Percentiles rank a stretch among this genome's conserved stretches.
phyloP scores from a whole-genome alignment of 2,113 vertebrate species.

The Sinosuthora webbiana region DNA sequence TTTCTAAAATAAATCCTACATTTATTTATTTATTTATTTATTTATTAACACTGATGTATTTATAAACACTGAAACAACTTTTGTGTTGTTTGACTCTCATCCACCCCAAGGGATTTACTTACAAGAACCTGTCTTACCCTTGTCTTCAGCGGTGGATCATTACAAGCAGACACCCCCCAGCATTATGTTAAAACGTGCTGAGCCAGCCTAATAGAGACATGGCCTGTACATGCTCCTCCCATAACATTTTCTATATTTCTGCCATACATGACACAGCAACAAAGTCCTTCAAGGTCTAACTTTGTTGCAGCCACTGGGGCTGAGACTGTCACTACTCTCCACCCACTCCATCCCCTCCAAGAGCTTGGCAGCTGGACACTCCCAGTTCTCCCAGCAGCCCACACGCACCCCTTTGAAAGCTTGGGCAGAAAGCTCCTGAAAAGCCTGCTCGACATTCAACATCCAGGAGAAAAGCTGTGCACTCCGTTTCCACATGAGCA shows the following conservation, averaged over 20 bases:
- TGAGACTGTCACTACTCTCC: not conserved
- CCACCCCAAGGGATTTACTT: too few relatives aligned
- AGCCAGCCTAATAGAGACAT: not conserved
- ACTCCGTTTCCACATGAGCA: not conserved
- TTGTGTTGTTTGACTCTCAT: fast-evolving
- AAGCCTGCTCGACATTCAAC: fast-evolving
- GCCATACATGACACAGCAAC: fast-evolving
- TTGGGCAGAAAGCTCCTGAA: not conserved
- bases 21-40: too few relatives aligned
- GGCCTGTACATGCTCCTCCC: not conserved
- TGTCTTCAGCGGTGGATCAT: not conserved
- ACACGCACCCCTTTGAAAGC: fast-evolving
- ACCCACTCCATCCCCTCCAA: fast-evolving
- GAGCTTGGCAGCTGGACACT: too few relatives aligned
- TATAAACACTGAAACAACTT: not conserved
- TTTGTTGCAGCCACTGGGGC: not conserved
- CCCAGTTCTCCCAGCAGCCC: not conserved
- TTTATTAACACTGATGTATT: not conserved
- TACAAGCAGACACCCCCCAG: fast-evolving
- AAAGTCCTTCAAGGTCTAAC: not conserved
- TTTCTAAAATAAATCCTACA: not conserved
- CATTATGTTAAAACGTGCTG: not conserved
- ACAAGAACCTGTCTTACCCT: not conserved
- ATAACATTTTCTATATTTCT: not conserved
- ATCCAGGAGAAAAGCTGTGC: not conserved